Percentiles rank a stretch among this genome's conserved stretches.
Conservation (phyloP, 2,113 vertebrate species). For the Rutilus rutilus region DNA sequence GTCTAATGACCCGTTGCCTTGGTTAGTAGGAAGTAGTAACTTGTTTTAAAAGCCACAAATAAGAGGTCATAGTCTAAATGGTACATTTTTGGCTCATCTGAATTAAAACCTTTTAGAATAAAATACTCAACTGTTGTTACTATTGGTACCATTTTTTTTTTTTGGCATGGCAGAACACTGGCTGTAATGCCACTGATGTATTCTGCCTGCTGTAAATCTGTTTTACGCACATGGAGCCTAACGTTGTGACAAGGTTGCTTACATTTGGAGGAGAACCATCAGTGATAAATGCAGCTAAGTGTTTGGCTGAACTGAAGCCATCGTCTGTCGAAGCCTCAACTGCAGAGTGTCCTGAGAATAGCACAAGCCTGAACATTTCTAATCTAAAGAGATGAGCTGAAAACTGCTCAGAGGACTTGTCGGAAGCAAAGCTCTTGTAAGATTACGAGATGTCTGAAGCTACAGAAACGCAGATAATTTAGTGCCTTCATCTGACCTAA, state of each 20-base stretch:
- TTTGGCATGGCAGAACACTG: slow-evolving; percentile 32
- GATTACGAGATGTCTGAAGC: slow-evolving; percentile 5
- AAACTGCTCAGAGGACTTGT: slow-evolving; percentile 42
- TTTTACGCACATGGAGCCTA: slow-evolving; percentile 51
- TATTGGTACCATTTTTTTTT: not conserved
- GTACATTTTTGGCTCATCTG: not conserved
- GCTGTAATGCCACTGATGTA: slow-evolving; percentile 31
- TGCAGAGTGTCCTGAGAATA: slow-evolving; percentile 37
- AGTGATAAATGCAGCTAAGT: slow-evolving; percentile 57
- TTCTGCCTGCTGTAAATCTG: slow-evolving; percentile 42
- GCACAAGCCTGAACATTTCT: slow-evolving; percentile 49
- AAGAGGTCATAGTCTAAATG: not conserved
- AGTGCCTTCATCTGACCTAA: slow-evolving; percentile 16
- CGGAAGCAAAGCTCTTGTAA: not conserved
- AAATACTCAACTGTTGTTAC: slow-evolving; percentile 26
- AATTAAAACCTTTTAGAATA: not conserved
- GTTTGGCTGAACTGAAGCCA: slow-evolving; percentile 37
- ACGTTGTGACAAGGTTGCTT: slow-evolving; percentile 56
- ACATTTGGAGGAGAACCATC: slow-evolving; percentile 56
- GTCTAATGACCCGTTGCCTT: slow-evolving; percentile 2
- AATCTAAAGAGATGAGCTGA: slow-evolving; percentile 54
- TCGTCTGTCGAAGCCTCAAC: slow-evolving; percentile 27
- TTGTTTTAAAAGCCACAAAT: not conserved
- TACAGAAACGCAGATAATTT: slow-evolving; percentile 19
- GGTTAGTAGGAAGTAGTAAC: slow-evolving; percentile 19